Conservation (phyloP, 2,113 vertebrate species). For the Ameiurus melas region DNA sequence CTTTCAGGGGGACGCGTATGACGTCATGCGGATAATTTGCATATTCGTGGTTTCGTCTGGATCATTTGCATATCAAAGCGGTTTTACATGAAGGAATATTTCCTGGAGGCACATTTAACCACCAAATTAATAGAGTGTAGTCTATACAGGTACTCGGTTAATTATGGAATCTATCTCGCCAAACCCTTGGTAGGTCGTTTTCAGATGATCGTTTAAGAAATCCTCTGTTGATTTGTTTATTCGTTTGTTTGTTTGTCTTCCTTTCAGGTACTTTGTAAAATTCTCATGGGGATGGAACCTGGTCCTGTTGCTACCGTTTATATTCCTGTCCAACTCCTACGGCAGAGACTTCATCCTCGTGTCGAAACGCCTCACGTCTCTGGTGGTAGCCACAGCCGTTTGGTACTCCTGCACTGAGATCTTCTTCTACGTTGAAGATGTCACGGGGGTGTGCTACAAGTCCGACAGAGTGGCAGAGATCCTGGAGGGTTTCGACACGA, state of each 20-base stretch:
- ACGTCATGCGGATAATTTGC: not conserved
- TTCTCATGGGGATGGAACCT: constrained; percentile 94
- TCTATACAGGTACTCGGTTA: not conserved
- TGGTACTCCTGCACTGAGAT: constrained; percentile 83
- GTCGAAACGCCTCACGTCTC: constrained; percentile 72
- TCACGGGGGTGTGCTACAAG: constrained; percentile 79
- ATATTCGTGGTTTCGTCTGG: not conserved
- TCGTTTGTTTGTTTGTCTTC: constrained; percentile 38
- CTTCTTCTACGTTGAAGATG: constrained; percentile 84
- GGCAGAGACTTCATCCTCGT: constrained; percentile 62
- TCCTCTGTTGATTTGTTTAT: not conserved
- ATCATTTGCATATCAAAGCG: not conserved
- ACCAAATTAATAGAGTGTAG: not conserved
- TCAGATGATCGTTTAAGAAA: not conserved
- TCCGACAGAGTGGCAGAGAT: not conserved
- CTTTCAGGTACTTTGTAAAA: constrained; percentile 92
- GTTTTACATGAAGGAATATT: not conserved
- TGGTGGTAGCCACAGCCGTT: constrained; percentile 81
- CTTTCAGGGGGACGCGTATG: too few species aligned
- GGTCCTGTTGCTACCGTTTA: constrained; percentile 88
- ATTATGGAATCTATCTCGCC: not conserved
- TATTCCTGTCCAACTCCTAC: constrained; percentile 78
- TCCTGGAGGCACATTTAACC: not conserved
- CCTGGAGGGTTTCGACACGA: constrained; percentile 60
- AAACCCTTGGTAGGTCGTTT: not conserved